These are phyloP conservation scores for Platynereis dumerilii DNA, from an alignment of 2,888 invertebrate genomes.

Conservation along the genomic window DNA sequence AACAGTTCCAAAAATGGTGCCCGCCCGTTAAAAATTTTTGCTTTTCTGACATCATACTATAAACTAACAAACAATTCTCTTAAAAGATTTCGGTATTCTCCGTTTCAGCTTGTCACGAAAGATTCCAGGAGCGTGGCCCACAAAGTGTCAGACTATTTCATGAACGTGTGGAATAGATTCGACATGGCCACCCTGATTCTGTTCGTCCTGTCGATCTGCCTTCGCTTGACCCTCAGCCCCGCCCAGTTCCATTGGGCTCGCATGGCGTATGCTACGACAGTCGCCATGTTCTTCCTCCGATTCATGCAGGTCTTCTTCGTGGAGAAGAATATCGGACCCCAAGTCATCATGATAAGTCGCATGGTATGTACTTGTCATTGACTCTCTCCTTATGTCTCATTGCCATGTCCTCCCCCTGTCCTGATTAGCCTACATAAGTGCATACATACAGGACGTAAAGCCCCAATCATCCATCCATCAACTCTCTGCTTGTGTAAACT, in stretches of 20 bases:
- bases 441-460: no score
- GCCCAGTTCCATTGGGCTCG: constrained; percentile 50
- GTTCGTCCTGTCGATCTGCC: constrained; percentile 52
- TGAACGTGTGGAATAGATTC: constrained; percentile 58
- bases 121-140: constrained; percentile 48
- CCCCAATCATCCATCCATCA: no score
- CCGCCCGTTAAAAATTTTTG: no score
- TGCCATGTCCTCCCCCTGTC: no score
- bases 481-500: no score
- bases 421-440: no score
- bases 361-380: constrained; percentile 57
- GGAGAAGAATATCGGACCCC: constrained; percentile 60
- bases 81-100: no score
- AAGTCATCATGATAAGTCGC: constrained; percentile 62
- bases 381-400: no score
- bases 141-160: constrained; percentile 55
- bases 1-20: no score
- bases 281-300: constrained; percentile 57
- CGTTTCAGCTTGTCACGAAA: constrained; percentile 46
- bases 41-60: no score
- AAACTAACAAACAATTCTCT: no score
- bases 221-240: constrained; percentile 45
- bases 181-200: constrained; percentile 54
- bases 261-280: constrained; percentile 54
- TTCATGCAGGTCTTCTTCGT: constrained; percentile 60